These are phyloP conservation scores for Subacronicta megacephala DNA, from an alignment of 2,888 invertebrate genomes.

Conservation along the genomic window DNA sequence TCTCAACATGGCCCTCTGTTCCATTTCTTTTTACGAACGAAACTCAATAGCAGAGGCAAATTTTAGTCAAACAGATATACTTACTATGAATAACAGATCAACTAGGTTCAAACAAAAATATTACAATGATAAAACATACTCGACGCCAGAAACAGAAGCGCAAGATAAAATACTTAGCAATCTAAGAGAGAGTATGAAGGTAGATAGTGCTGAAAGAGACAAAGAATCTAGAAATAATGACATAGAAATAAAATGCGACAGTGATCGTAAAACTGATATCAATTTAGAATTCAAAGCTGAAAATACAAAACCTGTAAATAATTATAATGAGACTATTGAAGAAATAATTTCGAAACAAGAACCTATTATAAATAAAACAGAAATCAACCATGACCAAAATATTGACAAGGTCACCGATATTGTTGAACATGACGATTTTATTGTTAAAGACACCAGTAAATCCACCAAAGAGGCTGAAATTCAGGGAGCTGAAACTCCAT, in stretches of 20 bases:
- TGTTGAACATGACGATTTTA: constrained; percentile 23
- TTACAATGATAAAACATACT: constrained; percentile 75
- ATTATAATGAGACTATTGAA: background rate
- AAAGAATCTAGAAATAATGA: constrained; percentile 29
- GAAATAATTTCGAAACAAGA: constrained; percentile 4
- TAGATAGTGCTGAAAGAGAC: constrained; percentile 34
- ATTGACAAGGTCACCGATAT: constrained; percentile 5
- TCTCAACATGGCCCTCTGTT: constrained; percentile 74
- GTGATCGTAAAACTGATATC: constrained; percentile 10
- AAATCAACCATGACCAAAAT: background rate
- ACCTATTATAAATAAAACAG: constrained; percentile 6
- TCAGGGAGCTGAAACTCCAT: constrained; percentile 1
- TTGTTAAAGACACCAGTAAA: constrained; percentile 32
- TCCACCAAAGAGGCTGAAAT: background rate
- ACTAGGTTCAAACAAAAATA: constrained; percentile 81
- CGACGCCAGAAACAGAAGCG: constrained; percentile 74
- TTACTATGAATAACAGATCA: constrained; percentile 80
- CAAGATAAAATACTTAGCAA: constrained; percentile 70
- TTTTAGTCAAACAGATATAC: constrained; percentile 77
- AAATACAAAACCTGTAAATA: background rate
- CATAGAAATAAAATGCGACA: constrained; percentile 33
- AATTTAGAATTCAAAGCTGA: constrained; percentile 24
- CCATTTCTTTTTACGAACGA: constrained; percentile 83
- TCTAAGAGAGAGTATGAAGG: constrained; percentile 50
- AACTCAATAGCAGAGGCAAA: constrained; percentile 71